phyloP scores from a whole-genome alignment of 2,888 invertebrate species.

The Cephonodes hylas region DNA sequence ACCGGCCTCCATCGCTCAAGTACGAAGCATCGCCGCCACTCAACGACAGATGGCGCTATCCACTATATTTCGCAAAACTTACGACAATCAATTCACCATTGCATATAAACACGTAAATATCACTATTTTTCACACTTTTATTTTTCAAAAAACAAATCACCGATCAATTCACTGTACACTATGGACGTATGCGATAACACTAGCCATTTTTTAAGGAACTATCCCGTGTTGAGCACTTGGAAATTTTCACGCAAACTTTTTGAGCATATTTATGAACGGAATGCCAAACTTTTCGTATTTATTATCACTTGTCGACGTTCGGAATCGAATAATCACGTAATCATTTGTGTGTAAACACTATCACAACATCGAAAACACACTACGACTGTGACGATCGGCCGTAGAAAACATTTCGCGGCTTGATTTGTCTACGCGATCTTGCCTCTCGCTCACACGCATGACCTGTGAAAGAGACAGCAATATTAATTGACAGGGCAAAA shows the following conservation, averaged over 20 bases:
- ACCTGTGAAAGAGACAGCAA: constrained; percentile 61
- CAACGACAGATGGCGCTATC: constrained; percentile 58
- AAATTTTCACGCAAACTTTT: constrained; percentile 21
- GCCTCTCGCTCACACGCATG: constrained; percentile 37
- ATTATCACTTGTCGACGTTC: constrained; percentile 21
- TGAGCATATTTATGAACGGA: constrained; percentile 41
- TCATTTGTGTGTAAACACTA: constrained; percentile 16
- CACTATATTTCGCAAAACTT: constrained; percentile 1
- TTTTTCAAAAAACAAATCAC: constrained; percentile 33
- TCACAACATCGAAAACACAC: constrained; percentile 35
- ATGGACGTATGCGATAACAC: constrained; percentile 47
- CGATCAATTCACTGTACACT: constrained; percentile 57
- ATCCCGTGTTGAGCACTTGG: constrained; percentile 29
- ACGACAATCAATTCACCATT: constrained; percentile 32
- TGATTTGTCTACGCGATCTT: constrained; percentile 11
- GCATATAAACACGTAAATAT: constrained; percentile 20
- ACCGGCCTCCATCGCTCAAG: constrained; percentile 71
- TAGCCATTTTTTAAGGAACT: constrained; percentile 63
- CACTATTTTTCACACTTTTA: constrained; percentile 24
- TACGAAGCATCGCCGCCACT: constrained; percentile 47
- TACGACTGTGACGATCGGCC: constrained; percentile 30
- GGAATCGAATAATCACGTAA: constrained; percentile 12
- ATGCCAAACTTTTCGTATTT: constrained; percentile 25
- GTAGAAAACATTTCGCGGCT: constrained; percentile 32
- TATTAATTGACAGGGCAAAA: constrained; percentile 35